Evolutionary conservation across 2,888 invertebrate species (phyloP), one percentile per base, ranked within the genome.

Genomic region (Achlya flavicornis): DNA sequence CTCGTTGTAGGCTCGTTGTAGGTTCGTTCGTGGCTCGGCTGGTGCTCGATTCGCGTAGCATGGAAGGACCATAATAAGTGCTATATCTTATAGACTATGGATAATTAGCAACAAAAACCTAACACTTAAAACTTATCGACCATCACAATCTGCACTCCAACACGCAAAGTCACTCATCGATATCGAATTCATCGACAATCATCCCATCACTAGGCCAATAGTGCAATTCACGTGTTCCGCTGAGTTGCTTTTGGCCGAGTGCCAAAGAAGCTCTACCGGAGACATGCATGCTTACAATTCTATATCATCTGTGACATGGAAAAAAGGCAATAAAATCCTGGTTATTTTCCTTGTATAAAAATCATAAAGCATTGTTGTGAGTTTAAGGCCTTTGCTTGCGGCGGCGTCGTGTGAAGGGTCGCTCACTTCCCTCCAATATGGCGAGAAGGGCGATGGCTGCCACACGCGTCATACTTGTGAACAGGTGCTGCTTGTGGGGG

Each of bases 171-270:
- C 76, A 68, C 66, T 65, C 67, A 66, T 64, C 68, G 65, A 70
- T 74, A 71, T 77, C 74, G 71, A 71, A 70, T 67, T 67, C 72
- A 67, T 72, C 70, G 72, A 73, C 72, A 71, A 75, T 66, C 67
- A 63, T 61, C 63, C 63, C 78, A 70, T 71, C 79, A 67, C 79
- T 79, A 66, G 63, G 66, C 64, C 69, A 78, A 73, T 77, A 74
- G 74, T 75, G 77, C 78, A 73, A 69, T 72, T 75, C 75, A 75
- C 75, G 63, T 68, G 75, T 74, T 74, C 71, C 68, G 80, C 80
- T 79, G 80, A 79, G 76, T 79, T 76, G 69, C 53, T 63, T 63
- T 68, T 80, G 80, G 80, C 77, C 11, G 33, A 0, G 11, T 57
- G 80, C 80, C 80, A 80, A 71, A 69, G 71, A 74, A 69, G 74